Base-by-base conservation (phyloP, 2,113 vertebrate genomes). In the Pomatorhinus ruficollis region DNA sequence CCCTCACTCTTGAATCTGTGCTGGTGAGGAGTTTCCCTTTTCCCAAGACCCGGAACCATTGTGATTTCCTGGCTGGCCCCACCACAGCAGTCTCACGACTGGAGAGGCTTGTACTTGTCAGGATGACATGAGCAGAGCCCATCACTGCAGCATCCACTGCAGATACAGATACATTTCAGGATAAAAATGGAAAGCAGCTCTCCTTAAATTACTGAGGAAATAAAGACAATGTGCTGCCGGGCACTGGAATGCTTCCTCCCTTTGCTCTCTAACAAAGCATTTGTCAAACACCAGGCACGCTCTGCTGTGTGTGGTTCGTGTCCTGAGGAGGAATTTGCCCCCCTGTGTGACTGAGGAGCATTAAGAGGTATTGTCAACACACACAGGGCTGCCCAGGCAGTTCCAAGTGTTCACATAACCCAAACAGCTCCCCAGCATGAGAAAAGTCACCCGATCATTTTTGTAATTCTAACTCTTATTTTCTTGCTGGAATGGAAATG, bases 211-310 rank as follows among this genome's bases (percentile, higher is more conserved):
- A 17, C 13, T 23, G 71, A 31, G 80, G 79, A 89, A 89, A 78
- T 74, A n/a, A 50, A 86, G 86, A 52, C 72, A 87, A 8, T 18
- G 30, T 77, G 71, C 65, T 88, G 22, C 40, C 1, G 16, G 59
- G 68, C 63, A 40, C 49, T 79, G 83, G 65, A 89, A 76, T 0
- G 1, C 28, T 69, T 75, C 49, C 53, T 82, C 40, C 10, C 61
- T 87, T 81, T 93, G 61, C 65, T 82, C 44, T 19, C 31, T 44
- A 17, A 20, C 83, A 11, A 44, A 77, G 63, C 49, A 80, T 84
- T 64, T 84, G 40, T 64, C 83, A 39, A 77, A 31, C 20, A 16
- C 53, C 61, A 22, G 1, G 1, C 25, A 14, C 0, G 0, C 40
- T 79, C 31, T 6, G 31, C 10, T 69, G 3, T 7, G 44, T 12